Conservation (phyloP, 2,113 vertebrate species). For the Malurus cyaneus region DNA sequence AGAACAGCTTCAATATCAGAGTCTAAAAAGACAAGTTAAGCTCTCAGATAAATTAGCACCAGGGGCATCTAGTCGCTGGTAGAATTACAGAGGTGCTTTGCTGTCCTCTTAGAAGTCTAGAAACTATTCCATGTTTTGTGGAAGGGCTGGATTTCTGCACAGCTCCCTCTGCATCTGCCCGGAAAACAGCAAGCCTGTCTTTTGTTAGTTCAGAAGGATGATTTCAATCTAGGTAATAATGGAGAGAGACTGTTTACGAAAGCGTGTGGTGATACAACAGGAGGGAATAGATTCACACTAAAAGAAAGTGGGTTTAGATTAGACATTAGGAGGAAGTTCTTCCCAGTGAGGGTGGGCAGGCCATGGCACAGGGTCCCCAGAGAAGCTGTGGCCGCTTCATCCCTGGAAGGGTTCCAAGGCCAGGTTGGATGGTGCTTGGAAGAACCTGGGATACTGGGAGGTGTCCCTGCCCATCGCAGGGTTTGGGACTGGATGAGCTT, state of each 20-base stretch:
- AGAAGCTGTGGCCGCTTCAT: neutral
- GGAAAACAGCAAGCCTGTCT: neutral
- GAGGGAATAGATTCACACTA: neutral
- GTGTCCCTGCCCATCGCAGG: neutral
- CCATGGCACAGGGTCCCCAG: neutral
- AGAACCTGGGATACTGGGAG: accelerated
- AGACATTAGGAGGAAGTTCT: neutral
- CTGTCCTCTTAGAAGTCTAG: neutral
- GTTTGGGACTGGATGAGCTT: accelerated
- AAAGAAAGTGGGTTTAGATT: neutral
- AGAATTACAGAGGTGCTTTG: neutral
- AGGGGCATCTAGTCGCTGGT: neutral
- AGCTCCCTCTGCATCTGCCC: neutral
- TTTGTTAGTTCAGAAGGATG: neutral
- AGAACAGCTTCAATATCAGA: neutral
- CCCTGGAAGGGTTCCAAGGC: neutral
- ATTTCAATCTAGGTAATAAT: neutral
- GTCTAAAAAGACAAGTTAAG: neutral
- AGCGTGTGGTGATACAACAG: neutral
- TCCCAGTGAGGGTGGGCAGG: neutral
- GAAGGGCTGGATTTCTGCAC: neutral
- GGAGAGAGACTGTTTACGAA: neutral
- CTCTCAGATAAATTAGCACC: neutral
- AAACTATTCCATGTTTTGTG: accelerated
- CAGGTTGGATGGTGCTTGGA: neutral